Evolutionary conservation across 1,140 invertebrate genomes (phyloP).

Genomic region (Melipona quadrifasciata): DNA sequence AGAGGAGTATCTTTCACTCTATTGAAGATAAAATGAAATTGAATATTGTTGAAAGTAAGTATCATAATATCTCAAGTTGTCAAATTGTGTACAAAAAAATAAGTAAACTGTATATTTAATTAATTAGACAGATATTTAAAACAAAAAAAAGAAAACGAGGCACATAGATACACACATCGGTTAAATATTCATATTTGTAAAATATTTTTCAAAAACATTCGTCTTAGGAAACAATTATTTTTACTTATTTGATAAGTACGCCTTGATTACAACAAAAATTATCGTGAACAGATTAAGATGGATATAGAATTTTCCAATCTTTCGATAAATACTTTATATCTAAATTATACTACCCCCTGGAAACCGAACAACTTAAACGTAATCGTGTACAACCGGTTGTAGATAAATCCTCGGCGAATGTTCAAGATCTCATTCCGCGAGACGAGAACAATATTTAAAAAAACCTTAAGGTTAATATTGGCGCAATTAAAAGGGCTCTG

Average conservation of each 20-base stretch:
- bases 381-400: neutral
- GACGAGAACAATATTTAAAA: neutral
- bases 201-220: neutral
- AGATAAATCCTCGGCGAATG: no score
- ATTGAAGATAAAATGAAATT: neutral
- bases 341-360: no score
- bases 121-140: neutral
- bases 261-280: neutral
- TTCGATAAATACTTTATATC: neutral
- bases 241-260: neutral
- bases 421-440: neutral
- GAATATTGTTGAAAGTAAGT: neutral
- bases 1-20: no score
- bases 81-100: neutral
- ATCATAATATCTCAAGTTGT: no score
- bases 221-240: neutral
- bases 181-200: neutral
- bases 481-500: constrained; percentile 42
- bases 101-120: neutral
- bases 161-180: neutral
- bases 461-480: constrained; percentile 26
- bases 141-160: neutral
- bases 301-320: neutral
- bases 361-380: neutral
- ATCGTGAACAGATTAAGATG: neutral